Conservation (phyloP, 2,888 invertebrate genomes). For the Megastigmus dorsalis region DNA sequence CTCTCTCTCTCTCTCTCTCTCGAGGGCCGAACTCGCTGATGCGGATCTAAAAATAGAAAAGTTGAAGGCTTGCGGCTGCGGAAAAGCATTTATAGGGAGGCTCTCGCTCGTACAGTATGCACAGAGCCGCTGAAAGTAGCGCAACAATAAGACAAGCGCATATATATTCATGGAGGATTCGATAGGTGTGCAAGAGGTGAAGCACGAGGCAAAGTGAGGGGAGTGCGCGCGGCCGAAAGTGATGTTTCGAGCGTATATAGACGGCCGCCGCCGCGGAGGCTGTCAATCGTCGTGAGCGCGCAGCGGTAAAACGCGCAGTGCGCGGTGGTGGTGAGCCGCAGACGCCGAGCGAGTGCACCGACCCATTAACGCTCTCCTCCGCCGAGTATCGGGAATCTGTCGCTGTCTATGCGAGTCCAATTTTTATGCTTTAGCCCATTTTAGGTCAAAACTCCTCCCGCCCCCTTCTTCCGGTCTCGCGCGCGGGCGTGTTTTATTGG, state of each 20-base stretch:
- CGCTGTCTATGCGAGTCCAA: constrained; percentile 62
- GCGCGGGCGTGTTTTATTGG: constrained; percentile 52
- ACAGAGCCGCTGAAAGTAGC: no score
- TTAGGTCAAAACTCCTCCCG: constrained; percentile 56
- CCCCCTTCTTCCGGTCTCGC: constrained; percentile 24
- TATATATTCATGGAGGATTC: no score
- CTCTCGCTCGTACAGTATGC: no score
- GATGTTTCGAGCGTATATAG: constrained; percentile 55
- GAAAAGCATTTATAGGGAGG: no score
- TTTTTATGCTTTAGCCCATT: constrained; percentile 63
- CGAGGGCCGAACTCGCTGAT: no score
- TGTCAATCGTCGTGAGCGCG: constrained; percentile 56
- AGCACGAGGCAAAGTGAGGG: neutral
- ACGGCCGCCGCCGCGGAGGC: constrained; percentile 51
- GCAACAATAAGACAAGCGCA: no score
- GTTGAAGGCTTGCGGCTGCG: no score
- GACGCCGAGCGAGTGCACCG: constrained; percentile 37
- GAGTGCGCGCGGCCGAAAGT: no score
- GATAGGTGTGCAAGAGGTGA: no score
- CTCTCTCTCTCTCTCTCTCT: no score
- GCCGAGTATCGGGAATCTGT: constrained; percentile 67
- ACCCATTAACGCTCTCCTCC: constrained; percentile 62
- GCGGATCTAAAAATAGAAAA: constrained; percentile 22
- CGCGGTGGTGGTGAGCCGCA: no score
- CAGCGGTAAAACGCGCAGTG: constrained; percentile 31